Conservation (phyloP, 2,113 vertebrate species). For the Passer domesticus region DNA sequence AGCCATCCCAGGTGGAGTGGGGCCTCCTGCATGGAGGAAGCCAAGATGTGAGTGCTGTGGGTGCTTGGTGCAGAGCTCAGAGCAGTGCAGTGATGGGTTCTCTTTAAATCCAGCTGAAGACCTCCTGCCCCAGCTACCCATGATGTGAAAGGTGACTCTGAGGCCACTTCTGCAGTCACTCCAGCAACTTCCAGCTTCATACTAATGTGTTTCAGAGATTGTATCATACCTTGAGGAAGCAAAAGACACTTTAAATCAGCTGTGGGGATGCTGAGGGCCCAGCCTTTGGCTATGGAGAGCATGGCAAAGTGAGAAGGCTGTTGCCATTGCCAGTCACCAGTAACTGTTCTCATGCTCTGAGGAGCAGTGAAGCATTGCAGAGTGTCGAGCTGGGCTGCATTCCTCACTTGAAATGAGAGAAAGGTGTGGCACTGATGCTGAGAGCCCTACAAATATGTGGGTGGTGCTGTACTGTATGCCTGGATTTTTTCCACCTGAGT, state of each 20-base stretch:
- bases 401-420: slow-evolving; percentile 26
- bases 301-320: neutral
- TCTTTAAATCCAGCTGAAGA: neutral
- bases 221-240: neutral
- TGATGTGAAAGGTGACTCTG: neutral
- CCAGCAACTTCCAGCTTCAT: neutral
- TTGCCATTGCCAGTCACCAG: slow-evolving; percentile 14
- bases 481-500: slow-evolving; percentile 67
- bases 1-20: neutral
- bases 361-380: neutral
- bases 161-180: neutral
- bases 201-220: neutral
- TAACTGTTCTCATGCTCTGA: neutral
- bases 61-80: neutral
- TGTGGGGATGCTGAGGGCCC: neutral
- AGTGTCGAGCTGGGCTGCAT: slow-evolving; percentile 25
- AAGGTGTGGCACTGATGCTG: slow-evolving; percentile 50
- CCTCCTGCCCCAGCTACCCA: neutral
- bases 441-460: slow-evolving; percentile 48
- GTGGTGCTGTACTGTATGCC: slow-evolving; percentile 41
- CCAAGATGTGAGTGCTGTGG: neutral
- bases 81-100: neutral
- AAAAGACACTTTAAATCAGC: neutral
- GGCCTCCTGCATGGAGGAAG: neutral
- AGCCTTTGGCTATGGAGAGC: neutral